Percentiles rank a stretch among this genome's conserved stretches.
phyloP scores from a whole-genome alignment of 35 echinoderm and acorn worm species.

The Heliocidaris tuberculata region DNA sequence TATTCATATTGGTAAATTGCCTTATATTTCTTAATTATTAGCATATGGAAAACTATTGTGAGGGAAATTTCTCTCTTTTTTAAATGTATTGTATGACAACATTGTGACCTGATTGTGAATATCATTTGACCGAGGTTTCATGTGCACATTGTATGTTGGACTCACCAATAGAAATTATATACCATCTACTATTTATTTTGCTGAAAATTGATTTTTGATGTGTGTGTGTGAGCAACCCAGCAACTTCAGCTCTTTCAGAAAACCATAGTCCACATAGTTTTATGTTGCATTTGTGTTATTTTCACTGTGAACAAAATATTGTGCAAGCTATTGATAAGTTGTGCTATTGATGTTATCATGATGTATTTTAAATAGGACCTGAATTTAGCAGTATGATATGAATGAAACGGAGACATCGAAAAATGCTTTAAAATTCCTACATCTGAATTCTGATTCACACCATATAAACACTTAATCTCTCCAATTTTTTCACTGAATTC shows the following conservation, averaged over 20 bases:
- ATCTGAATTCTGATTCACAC: neutral
- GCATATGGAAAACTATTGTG: neutral
- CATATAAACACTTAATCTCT: neutral
- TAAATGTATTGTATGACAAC: neutral
- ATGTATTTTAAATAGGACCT: neutral
- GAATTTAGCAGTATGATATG: neutral
- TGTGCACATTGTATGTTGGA: constrained; percentile 1
- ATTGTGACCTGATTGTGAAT: neutral
- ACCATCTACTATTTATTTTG: neutral
- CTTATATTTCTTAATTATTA: constrained; percentile 32
- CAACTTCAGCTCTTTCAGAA: constrained; percentile 37
- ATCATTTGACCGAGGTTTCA: neutral
- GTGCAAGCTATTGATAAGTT: neutral
- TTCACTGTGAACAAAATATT: neutral
- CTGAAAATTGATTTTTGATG: neutral
- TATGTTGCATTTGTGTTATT: constrained; percentile 9
- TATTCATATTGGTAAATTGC: constrained; percentile 25
- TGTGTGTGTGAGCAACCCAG: constrained; percentile 17
- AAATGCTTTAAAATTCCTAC: neutral
- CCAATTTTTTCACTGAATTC: neutral
- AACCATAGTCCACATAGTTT: constrained; percentile 2
- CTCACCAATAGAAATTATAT: neutral
- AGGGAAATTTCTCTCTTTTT: neutral
- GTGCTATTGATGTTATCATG: neutral
- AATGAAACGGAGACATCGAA: neutral